Evolutionary conservation across 2,888 invertebrate genomes (phyloP).

Genomic region (Hirtodrosophila trivittata): DNA sequence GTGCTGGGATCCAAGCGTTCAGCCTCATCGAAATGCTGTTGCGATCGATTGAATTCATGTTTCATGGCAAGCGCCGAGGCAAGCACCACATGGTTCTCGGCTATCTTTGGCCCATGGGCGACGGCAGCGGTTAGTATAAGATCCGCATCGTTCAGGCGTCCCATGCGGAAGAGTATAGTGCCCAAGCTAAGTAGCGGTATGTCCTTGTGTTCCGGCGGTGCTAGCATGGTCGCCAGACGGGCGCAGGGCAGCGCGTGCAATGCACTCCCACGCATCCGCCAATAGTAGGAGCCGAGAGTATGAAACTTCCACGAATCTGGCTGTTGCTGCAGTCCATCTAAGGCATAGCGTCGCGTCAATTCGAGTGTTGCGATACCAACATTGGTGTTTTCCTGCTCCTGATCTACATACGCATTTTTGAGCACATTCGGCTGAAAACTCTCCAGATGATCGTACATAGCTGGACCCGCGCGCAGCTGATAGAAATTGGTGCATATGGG

Average conservation of each 20-base stretch:
- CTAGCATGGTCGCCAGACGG: slow-evolving; percentile 76
- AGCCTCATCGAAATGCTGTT: slow-evolving; percentile 79
- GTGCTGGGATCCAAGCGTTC: slow-evolving; percentile 80
- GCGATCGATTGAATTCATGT: slow-evolving; percentile 81
- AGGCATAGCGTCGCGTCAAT: slow-evolving; percentile 64
- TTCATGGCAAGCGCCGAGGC: slow-evolving; percentile 80
- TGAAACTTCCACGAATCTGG: slow-evolving; percentile 82
- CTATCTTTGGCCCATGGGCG: slow-evolving; percentile 79
- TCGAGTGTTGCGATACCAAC: slow-evolving; percentile 66
- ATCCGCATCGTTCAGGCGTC: slow-evolving; percentile 79
- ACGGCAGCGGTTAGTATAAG: slow-evolving; percentile 79
- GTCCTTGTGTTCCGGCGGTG: slow-evolving; percentile 78
- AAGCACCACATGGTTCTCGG: slow-evolving; percentile 82
- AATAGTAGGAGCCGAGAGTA: slow-evolving; percentile 82
- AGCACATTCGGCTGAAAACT: slow-evolving; percentile 69
- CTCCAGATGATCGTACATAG: slow-evolving; percentile 79
- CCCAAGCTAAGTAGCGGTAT: slow-evolving; percentile 82
- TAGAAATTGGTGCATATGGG: slow-evolving; percentile 71
- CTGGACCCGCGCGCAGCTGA: slow-evolving; percentile 61
- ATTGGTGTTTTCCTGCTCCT: slow-evolving; percentile 73
- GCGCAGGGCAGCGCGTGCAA: slow-evolving; percentile 82
- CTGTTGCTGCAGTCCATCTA: slow-evolving; percentile 74
- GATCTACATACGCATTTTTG: slow-evolving; percentile 71
- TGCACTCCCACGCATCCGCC: slow-evolving; percentile 82
- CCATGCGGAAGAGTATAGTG: slow-evolving; percentile 81